Conservation (phyloP, 1,140 invertebrate genomes). For the Nasonia longicornis region DNA sequence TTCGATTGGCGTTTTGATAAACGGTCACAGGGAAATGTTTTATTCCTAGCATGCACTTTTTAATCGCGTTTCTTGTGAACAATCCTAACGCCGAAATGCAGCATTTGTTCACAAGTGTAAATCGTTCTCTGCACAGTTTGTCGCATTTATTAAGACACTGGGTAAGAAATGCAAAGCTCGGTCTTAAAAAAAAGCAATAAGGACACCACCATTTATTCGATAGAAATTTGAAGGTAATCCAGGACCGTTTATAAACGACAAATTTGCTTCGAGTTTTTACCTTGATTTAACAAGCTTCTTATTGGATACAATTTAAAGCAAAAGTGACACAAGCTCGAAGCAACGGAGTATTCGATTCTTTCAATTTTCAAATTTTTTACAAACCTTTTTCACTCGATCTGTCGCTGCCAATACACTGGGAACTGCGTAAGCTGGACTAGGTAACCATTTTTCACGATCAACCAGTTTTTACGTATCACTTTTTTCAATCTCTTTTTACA, state of each 20-base stretch:
- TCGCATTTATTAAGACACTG: constrained; percentile 1
- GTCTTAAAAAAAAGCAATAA: constrained; percentile 9
- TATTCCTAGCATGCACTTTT: constrained; percentile 40
- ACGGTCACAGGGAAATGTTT: constrained; percentile 32
- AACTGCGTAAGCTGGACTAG: constrained; percentile 17
- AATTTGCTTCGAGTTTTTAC: constrained; percentile 39
- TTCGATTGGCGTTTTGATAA: constrained; percentile 35
- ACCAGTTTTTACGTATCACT: constrained; percentile 19
- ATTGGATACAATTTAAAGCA: neutral
- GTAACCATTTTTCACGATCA: constrained; percentile 25
- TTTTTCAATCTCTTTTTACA: constrained; percentile 14
- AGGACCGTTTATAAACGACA: constrained; percentile 43
- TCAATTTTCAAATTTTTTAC: constrained; percentile 21
- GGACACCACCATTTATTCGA: neutral
- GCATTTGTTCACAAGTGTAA: constrained; percentile 28
- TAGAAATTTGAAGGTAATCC: constrained; percentile 31
- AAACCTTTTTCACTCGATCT: constrained; percentile 21
- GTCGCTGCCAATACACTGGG: constrained; percentile 19
- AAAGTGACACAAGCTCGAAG: constrained; percentile 18
- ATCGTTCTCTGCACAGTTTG: neutral
- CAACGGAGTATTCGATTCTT: constrained; percentile 16
- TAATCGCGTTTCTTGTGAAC: constrained; percentile 30
- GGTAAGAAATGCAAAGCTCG: neutral
- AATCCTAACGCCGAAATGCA: neutral
- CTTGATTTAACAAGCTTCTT: neutral